Evolutionary conservation across 2,113 vertebrate species (phyloP), one percentile per base, ranked within the genome.

Genomic region (Pluvialis apricaria): DNA sequence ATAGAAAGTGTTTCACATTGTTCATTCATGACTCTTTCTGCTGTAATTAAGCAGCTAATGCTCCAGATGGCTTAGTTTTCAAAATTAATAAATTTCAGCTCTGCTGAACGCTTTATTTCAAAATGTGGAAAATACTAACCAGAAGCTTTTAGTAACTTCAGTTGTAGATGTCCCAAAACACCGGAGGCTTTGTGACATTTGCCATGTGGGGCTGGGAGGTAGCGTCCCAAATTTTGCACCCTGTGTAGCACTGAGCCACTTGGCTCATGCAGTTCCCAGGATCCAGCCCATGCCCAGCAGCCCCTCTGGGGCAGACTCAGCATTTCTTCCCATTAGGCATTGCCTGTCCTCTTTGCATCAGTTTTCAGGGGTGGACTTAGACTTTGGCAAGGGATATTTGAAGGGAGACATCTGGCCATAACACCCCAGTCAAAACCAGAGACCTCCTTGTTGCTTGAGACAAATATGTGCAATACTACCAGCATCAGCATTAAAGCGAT

Each of bases 41-140:
- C 78, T 97, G 97, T 95, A 97, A 98, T 97, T 98, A 97, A 98
- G 90, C 94, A 97, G 89, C 94, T 97, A 98, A 97, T 97, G 91
- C 88, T 97, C 96, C 97, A 98, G 97, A 97, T 97, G 96, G 94
- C 95, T 98, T 96, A 96, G 95, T 97, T 94, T 98, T 97, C 95
- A 97, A 98, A 98, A 97, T 96, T 94, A 95, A 97, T 97, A 97
- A 85, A 98, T 98, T 98, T 98, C 94, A 88, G 66, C 79, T 98
- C 91, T 86, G 60, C 73, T 96, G 91, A 95, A 96, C 3, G 8
- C 19, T 96, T 96, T 88, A 86, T 97, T 97, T 97, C 90, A 83
- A 96, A 97, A 95, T 26, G 13, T 86, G 71, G 87, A 97, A 97
- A 98, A 96, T 96, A 94, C 44, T 92, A 96, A 88, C 64, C 40